These are phyloP conservation scores for Eospalax fontanierii DNA, from an alignment of 2,797 vertebrate genomes.

Conservation along the genomic window DNA sequence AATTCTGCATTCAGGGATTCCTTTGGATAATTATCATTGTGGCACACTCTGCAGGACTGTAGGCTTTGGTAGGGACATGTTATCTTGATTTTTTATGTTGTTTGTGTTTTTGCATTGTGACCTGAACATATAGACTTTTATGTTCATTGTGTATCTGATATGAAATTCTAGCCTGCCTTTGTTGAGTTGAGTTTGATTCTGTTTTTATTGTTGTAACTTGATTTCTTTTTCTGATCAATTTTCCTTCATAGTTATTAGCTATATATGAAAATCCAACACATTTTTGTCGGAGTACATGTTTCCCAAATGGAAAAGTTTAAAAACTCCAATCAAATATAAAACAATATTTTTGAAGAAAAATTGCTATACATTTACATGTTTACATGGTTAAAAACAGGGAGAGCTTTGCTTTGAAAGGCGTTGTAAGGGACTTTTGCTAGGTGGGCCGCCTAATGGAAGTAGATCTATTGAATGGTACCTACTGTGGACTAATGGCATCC, in stretches of 20 bases:
- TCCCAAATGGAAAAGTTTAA: not conserved
- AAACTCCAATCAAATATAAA: not conserved
- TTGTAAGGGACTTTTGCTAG: not conserved
- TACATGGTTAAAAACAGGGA: constrained; percentile 25
- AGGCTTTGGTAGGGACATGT: too few species aligned
- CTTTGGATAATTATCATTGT: too few species aligned
- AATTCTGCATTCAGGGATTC: too few species aligned
- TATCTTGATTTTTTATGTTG: too few species aligned
- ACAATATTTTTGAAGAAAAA: constrained; percentile 47
- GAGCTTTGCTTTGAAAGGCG: constrained; percentile 29
- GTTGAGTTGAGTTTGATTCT: too few species aligned
- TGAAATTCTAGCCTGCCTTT: too few species aligned
- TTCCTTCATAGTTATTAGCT: constrained; percentile 17
- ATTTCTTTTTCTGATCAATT: not conserved
- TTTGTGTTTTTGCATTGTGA: too few species aligned
- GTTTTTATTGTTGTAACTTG: too few species aligned
- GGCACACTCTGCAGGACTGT: too few species aligned
- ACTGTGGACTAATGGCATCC: not conserved
- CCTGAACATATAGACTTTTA: too few species aligned
- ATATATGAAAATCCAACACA: not conserved
- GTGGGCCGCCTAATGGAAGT: not conserved
- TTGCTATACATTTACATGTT: not conserved
- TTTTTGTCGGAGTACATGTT: not conserved
- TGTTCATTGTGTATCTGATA: too few species aligned
- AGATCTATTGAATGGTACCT: not conserved